Percentiles rank a stretch among this genome's conserved stretches.
These are phyloP conservation scores for Conops quadrifasciatus DNA, from an alignment of 2,888 invertebrate species.

Conservation along the genomic window DNA sequence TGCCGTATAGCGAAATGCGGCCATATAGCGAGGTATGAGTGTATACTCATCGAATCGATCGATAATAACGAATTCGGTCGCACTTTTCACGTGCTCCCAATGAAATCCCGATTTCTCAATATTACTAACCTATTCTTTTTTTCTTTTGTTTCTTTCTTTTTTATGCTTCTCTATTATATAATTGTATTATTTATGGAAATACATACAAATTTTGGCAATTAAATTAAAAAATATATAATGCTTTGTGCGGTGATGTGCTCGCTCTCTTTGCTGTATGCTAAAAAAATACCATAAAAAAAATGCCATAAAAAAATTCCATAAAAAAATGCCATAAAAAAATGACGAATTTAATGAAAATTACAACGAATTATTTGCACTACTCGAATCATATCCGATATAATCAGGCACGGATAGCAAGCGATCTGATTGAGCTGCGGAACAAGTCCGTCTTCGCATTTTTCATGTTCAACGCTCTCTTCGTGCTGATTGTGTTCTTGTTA, in stretches of 20 bases:
- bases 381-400: conserved; percentile 30
- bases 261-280: conserved; percentile 33
- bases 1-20: no score
- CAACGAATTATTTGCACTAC: conserved; percentile 8
- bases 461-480: conserved; percentile 99
- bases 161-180: conserved; percentile 24
- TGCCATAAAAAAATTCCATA: no score
- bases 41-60: no score
- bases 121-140: conserved; percentile 63
- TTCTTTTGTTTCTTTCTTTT: conserved; percentile 50
- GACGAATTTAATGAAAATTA: not conserved
- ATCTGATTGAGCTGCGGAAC: conserved; percentile 94
- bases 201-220: conserved; percentile 18
- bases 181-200: conserved; percentile 35
- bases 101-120: conserved; percentile 50
- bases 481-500: conserved; percentile 97
- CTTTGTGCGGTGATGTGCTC: conserved; percentile 53
- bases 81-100: conserved; percentile 44
- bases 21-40: no score
- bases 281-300: not conserved
- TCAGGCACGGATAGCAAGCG: conserved; percentile 86
- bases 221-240: conserved; percentile 33
- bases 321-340: not conserved
- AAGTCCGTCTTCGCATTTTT: conserved; percentile 98
- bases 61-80: not conserved